Base-by-base conservation (phyloP, 2,797 vertebrate species). In the Parauchenoglanis punctatus region DNA sequence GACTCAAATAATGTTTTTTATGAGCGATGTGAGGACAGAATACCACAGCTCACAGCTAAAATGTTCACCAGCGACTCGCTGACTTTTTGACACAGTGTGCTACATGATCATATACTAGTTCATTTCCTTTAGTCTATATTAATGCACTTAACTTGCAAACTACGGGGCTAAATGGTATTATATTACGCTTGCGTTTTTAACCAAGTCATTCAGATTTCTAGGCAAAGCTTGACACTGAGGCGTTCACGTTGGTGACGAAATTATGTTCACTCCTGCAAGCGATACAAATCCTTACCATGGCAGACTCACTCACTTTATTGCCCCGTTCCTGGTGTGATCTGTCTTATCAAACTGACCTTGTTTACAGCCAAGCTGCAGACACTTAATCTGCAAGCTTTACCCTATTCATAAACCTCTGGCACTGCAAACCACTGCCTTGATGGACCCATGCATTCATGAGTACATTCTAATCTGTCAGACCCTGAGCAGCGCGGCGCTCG, bases 391-490 rank as follows among this genome's bases (percentile, higher is more conserved):
- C 18, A 15, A 23, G 78, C 35, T 63, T 81, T 46, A 17, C 35
- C 13, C 56, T 63, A 46, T 81, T 63, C 78, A 61, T 81, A 81
- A 63, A 81, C 80, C 80, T 65, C 15, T 49, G 13, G 20, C 35
- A 44, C 44, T n/a, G 46, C 83, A 80, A 86, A 85, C 88, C 82
- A 80, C 86, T 75, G 83, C 85, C 85, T 84, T 52, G 77, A 86
- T 82, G 80, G 67, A 65, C 77, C 31, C 8, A 68, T 84, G 76
- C 68, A 75, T 88, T 87, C 67, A 56, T 72, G 81, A 83, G 49
- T 72, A 72, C 70, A 78, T 85, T 83, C 87, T 85, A 89, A 89
- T 89, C 86, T 89, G 83, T 91, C 89, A 87, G 67, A 85, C 65
- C 28, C 59, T 65, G 49, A 59, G 18, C 75, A 52, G 11, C 68